Conservation (phyloP, 2,888 invertebrate genomes). For the Lepidochrysops patricia region DNA sequence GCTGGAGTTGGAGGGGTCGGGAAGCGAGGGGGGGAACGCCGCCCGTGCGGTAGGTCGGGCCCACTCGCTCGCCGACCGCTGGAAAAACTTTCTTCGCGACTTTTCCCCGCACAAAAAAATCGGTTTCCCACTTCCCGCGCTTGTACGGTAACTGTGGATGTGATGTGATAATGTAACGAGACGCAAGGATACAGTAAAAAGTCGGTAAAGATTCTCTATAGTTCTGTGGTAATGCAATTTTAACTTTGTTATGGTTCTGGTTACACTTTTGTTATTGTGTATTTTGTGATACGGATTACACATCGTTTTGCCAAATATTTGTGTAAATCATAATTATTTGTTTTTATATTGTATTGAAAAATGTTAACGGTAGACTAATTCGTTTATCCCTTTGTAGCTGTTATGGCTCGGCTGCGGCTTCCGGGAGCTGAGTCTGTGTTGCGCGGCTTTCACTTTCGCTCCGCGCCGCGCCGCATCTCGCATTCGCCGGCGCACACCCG, state of each 20-base stretch:
- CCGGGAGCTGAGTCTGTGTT: slow-evolving; percentile 68
- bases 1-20: slow-evolving; percentile 71
- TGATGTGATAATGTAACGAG: slow-evolving; percentile 46
- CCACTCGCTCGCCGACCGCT: slow-evolving; percentile 58
- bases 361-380: slow-evolving; percentile 20
- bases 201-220: slow-evolving; percentile 63
- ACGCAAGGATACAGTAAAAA: slow-evolving; percentile 71
- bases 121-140: neutral
- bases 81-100: slow-evolving; percentile 70
- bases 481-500: slow-evolving; percentile 39
- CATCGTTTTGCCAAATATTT: neutral
- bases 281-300: neutral
- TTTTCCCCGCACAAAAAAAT: slow-evolving; percentile 68
- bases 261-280: neutral
- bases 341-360: slow-evolving; percentile 5
- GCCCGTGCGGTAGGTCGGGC: slow-evolving; percentile 72
- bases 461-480: slow-evolving; percentile 54
- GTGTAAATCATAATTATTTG: neutral
- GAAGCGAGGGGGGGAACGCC: slow-evolving; percentile 61
- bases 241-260: neutral
- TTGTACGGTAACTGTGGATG: slow-evolving; percentile 31
- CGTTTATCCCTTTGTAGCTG: slow-evolving; percentile 43
- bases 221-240: neutral
- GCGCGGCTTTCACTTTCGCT: slow-evolving; percentile 66
- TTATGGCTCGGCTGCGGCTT: slow-evolving; percentile 40